Evolutionary conservation across 2,113 vertebrate species (phyloP), one percentile per base, ranked within the genome.

Genomic region (Cairina moschata): DNA sequence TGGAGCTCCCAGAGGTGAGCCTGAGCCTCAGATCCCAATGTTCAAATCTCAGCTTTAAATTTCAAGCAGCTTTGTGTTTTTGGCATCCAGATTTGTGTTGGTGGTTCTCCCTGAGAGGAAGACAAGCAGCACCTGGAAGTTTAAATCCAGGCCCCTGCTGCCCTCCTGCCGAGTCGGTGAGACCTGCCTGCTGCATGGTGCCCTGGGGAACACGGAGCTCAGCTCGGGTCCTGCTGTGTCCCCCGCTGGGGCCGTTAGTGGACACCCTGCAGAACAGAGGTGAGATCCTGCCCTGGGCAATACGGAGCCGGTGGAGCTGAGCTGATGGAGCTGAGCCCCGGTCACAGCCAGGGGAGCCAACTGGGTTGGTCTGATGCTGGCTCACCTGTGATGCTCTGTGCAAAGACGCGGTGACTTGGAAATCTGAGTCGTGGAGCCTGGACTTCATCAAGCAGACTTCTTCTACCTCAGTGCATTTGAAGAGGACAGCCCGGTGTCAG

Each of bases 181-280:
- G 48, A 28, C 32, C 74, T 8, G 4, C 5, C 23, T 23, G 46
- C 16, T 25, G 72, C 29, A 12, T 25, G 32, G 40, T n/a, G 56
- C 23, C 62, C 29, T 2, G 2, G 14, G 54, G 54, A 48, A 3
- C 0, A 1, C 4, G 25, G 10, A 2, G 54, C 23, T 38, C 22
- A 32, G 65, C 46, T 18, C 0, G 0, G 3, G 26, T 73, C 83
- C 66, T 22, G 13, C 79, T 80, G 52, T 42, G 54, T 60, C 54
- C 5, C 52, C 1, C 0, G 21, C 6, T 6, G 3, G 6, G 73
- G 31, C 78, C 13, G 0, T 23, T 20, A 4, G 8, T 1, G 26
- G 71, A 2, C n/a, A 34, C 69, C 44, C 11, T 1, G 20, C 44
- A 52, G 34, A 55, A 66, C 17, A 56, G 72, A 2, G 0, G 25